These are phyloP conservation scores for Lydus trimaculatus DNA, from an alignment of 2,888 invertebrate genomes.

Conservation along the genomic window DNA sequence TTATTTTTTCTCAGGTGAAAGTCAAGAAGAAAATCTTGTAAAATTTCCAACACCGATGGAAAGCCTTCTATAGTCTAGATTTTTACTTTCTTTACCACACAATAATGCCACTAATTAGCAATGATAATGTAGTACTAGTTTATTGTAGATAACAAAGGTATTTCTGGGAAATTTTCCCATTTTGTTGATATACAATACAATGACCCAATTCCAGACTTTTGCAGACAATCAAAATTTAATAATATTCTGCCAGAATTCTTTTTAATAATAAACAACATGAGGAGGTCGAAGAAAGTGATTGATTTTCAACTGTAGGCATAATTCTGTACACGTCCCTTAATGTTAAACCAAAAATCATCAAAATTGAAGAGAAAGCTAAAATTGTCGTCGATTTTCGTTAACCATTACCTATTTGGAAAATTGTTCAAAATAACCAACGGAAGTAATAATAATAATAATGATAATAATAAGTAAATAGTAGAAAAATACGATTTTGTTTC, in stretches of 20 bases:
- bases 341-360: not conserved
- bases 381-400: not conserved
- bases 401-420: too few relatives aligned
- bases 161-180: not conserved
- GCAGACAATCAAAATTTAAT: not conserved
- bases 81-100: not conserved
- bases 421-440: not conserved
- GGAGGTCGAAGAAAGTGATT: not conserved
- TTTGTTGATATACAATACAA: not conserved
- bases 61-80: slow-evolving; percentile 7
- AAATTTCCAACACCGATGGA: not conserved
- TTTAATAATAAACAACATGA: not conserved
- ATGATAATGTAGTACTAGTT: not conserved
- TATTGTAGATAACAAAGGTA: not conserved
- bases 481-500: not conserved
- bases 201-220: not conserved
- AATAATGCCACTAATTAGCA: not conserved
- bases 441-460: not conserved
- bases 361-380: not conserved
- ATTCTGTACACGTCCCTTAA: not conserved
- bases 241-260: too few relatives aligned
- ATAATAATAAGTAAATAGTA: not conserved
- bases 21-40: not conserved
- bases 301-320: not conserved
- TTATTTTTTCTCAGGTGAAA: not conserved